phyloP scores from a whole-genome alignment of 2,797 vertebrate species.

The Glossophaga mutica region DNA sequence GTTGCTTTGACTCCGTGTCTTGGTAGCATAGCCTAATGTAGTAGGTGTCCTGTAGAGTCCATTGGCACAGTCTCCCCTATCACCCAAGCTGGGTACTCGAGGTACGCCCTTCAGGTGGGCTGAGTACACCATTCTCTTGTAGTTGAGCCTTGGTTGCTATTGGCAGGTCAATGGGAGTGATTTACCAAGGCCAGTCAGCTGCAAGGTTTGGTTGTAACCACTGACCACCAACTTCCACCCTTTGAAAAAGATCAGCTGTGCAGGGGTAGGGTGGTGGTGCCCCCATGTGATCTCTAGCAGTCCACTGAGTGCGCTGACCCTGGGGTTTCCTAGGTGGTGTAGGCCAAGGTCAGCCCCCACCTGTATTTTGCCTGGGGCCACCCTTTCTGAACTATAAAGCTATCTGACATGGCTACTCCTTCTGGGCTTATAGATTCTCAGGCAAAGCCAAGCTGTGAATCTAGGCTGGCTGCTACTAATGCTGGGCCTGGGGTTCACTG shows the following conservation, averaged over 20 bases:
- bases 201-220: background rate
- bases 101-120: background rate
- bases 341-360: background rate
- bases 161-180: background rate
- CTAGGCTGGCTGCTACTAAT: background rate
- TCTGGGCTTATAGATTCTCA: background rate
- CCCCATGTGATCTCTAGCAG: background rate
- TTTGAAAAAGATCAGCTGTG: background rate
- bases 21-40: background rate
- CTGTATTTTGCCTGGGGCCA: background rate
- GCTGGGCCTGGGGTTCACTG: background rate
- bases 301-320: background rate
- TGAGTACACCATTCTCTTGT: background rate
- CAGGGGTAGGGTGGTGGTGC: background rate
- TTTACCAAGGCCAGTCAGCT: background rate
- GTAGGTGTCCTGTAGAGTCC: background rate
- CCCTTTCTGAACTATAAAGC: background rate
- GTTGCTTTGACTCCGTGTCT: background rate
- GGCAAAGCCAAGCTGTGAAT: background rate
- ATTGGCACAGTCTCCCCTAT: background rate
- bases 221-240: background rate
- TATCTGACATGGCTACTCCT: background rate
- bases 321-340: background rate
- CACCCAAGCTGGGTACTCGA: background rate
- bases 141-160: background rate